Base-by-base conservation (phyloP, 2,888 invertebrate genomes). In the Cheilosia urbana region DNA sequence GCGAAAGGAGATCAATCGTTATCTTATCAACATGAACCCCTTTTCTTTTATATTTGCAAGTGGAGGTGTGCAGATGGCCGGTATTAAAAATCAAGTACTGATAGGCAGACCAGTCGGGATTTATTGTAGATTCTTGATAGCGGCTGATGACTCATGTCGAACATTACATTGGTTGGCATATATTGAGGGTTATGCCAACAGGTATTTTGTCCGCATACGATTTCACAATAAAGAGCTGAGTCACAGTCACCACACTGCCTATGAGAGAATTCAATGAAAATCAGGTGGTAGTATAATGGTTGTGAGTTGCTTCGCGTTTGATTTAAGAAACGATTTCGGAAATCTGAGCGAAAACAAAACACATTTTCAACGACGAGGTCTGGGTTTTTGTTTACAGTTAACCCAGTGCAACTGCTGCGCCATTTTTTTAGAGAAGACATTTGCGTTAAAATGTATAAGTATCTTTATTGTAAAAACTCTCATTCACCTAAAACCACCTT, bases 1-100 rank as follows among this genome's bases (percentile, higher is more conserved):
- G 24, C 45, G 57, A 62, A 72, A 60, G 62, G 42, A 68, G 68
- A 73, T 78, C 68, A 73, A 78, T 63, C 34, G 63, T 69, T 84
- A 77, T 77, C 82, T 77, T 60, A 72, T 37, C 47, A 53, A 47
- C 13, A 47, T 24, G 4, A 55, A 9, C 13, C 37, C 30, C 11
- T 11, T 21, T 49, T 47, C 17, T 2, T 6, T 51, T 24, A 21
- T 65, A 40, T 58, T 72, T 45, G 60, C 53, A 55, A 51, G 57
- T 45, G 4, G 21, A 68, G 63, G 77, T 73, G 63, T 62, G 27
- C 73, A 78, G 68, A 83, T 77, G 68, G 17, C 34, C 34, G 30
- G 40, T 42, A 21, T 40, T 40, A 7, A 19, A 71, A 24, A 13
- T 49, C 2, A 40, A 71, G 24, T 24, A 49, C 71, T 60, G 71